Conservation (phyloP, 2,113 vertebrate species). For the Cyphomyrus discorhynchus region DNA sequence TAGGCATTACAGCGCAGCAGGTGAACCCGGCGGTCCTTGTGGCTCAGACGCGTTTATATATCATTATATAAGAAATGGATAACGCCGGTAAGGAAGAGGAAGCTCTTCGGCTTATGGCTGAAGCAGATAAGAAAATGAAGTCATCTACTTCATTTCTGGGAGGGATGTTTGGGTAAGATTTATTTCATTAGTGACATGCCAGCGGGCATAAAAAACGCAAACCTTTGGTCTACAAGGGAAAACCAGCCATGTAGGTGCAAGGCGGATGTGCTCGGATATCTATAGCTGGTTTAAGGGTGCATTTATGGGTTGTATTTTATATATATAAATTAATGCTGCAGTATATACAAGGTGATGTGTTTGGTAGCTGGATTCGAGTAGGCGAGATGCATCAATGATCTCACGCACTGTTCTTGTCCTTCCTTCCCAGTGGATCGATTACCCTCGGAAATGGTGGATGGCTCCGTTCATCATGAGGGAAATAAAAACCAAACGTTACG, state of each 20-base stretch:
- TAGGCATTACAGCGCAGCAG: neutral
- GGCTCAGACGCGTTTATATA: neutral
- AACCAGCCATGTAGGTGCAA: neutral
- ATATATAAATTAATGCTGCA: neutral
- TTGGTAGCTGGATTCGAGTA: neutral
- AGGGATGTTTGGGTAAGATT: conserved; percentile 89
- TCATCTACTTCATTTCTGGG: conserved; percentile 85
- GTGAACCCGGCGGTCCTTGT: neutral
- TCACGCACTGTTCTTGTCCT: neutral
- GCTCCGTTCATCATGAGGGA: neutral
- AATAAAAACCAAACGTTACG: neutral
- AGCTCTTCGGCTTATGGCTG: conserved; percentile 88
- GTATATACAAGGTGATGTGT: neutral
- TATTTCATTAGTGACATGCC: conserved; percentile 24
- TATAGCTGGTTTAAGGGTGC: neutral
- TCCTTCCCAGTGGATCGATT: neutral
- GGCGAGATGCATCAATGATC: neutral
- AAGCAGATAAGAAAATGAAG: conserved; percentile 89
- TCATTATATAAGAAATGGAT: conserved; percentile 63
- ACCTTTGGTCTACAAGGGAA: neutral
- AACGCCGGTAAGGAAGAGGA: conserved; percentile 87
- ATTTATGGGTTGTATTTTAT: neutral
- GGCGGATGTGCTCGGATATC: neutral
- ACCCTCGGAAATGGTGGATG: neutral
- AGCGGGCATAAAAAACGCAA: neutral